phyloP scores from a whole-genome alignment of 2,113 vertebrate genomes.

The Entomyzon cyanotis region DNA sequence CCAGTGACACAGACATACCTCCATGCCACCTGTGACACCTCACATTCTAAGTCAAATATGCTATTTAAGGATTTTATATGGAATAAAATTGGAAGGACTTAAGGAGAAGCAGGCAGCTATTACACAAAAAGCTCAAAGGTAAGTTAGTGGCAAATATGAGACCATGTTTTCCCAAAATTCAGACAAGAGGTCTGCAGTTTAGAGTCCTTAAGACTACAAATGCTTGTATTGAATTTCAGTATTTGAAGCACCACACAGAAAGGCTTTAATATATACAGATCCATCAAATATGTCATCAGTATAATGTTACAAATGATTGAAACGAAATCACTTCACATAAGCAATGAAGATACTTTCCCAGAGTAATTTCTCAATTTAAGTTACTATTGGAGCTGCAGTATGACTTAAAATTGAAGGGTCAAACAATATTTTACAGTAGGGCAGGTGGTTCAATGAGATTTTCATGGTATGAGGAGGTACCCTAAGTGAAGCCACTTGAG shows the following conservation, averaged over 20 bases:
- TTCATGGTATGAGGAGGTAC: background rate
- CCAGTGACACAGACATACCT: background rate
- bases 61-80: background rate
- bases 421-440: background rate
- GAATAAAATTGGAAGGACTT: background rate
- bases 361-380: background rate
- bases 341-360: background rate
- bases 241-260: background rate
- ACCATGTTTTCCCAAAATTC: background rate
- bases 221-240: background rate
- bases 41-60: background rate
- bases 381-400: background rate
- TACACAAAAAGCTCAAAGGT: background rate
- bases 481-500: background rate
- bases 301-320: background rate
- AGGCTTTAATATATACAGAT: background rate
- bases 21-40: background rate
- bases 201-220: background rate
- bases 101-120: background rate
- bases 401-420: background rate
- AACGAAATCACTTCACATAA: background rate
- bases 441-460: background rate
- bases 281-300: background rate
- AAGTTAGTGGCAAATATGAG: background rate
- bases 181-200: background rate